phyloP scores from a whole-genome alignment of 1,140 invertebrate species.

The Bombus superbus region DNA sequence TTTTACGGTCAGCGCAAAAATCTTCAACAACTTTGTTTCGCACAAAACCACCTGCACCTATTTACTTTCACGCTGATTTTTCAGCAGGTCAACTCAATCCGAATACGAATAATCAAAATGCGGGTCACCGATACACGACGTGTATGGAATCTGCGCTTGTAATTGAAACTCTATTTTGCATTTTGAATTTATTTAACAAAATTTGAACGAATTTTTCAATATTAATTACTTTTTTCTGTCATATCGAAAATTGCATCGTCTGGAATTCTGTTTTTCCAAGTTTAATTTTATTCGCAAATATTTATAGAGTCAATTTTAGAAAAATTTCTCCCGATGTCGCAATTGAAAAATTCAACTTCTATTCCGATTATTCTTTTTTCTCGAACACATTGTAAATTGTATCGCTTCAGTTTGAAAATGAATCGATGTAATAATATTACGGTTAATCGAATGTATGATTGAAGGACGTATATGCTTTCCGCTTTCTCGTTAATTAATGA shows the following conservation, averaged over 20 bases:
- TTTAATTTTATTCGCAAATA: no score
- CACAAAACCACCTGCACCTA: background rate
- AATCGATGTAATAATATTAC: background rate
- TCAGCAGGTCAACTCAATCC: background rate
- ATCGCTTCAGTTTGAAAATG: background rate
- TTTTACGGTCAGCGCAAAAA: constrained; percentile 17
- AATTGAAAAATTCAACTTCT: background rate
- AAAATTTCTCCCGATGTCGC: no score
- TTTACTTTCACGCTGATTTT: constrained; percentile 39
- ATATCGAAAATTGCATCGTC: background rate
- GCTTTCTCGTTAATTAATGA: background rate
- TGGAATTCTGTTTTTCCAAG: no score
- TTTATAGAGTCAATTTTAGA: no score
- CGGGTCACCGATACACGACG: no score
- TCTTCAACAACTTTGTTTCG: background rate
- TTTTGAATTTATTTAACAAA: background rate
- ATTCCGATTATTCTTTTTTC: background rate
- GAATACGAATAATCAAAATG: constrained; percentile 16
- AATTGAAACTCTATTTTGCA: background rate
- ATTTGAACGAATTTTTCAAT: background rate
- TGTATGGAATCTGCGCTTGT: background rate
- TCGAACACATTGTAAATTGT: background rate
- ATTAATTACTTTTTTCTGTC: background rate
- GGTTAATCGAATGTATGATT: background rate
- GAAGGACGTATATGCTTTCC: no score